Percentiles rank a stretch among this genome's conserved stretches.
phyloP scores from a whole-genome alignment of 2,113 vertebrate species.

The Cricetomys ansorgei region DNA sequence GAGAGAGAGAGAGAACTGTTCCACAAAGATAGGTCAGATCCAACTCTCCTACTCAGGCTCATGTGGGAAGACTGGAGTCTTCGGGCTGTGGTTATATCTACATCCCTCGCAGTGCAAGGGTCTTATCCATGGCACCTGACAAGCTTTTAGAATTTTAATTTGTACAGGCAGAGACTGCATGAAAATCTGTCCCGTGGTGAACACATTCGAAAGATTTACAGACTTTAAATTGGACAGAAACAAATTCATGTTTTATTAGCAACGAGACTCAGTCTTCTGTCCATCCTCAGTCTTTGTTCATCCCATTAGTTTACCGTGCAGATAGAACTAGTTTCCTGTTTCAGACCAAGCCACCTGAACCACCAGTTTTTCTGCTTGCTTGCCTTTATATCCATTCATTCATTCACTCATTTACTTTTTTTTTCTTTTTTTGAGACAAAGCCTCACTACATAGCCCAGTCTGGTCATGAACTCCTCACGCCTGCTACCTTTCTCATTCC shows the following conservation, averaged over 20 bases:
- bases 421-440: background rate
- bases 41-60: background rate
- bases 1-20: no score
- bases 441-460: background rate
- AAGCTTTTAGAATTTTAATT: background rate
- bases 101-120: background rate
- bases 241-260: background rate
- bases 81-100: background rate
- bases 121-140: background rate
- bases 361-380: accelerated
- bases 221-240: constrained; percentile 20
- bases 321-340: background rate
- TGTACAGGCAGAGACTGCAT: background rate
- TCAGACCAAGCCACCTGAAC: no score
- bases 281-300: background rate
- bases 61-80: background rate
- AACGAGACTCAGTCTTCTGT: background rate
- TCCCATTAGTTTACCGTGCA: background rate
- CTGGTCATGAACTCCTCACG: background rate
- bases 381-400: background rate
- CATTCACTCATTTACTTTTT: no score
- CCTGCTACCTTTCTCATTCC: no score
- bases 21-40: background rate
- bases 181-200: background rate
- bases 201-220: constrained; percentile 21